Evolutionary conservation across 2,113 vertebrate genomes (phyloP).

Genomic region (Stictonetta naevosa): DNA sequence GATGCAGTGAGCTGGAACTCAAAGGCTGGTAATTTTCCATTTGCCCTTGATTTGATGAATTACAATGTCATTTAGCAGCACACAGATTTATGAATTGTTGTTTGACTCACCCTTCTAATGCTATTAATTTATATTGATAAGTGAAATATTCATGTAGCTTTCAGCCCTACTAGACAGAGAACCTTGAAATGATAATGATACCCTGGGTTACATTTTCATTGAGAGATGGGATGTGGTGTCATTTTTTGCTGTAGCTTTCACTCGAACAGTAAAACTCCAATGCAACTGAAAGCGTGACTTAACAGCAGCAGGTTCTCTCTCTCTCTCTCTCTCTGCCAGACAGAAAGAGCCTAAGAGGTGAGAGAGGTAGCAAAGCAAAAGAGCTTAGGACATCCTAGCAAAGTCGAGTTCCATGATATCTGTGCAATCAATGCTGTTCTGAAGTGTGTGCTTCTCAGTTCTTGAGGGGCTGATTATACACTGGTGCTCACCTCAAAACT

Average conservation of each 20-base stretch:
- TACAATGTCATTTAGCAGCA: constrained; percentile 29
- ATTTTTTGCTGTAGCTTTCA: not conserved
- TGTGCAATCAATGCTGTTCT: not conserved
- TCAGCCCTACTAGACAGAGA: not conserved
- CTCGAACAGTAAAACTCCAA: not conserved
- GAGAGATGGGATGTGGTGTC: not conserved
- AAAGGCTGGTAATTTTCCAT: constrained; percentile 51
- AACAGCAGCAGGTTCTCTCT: not conserved
- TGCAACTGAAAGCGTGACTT: not conserved
- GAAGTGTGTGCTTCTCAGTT: not conserved
- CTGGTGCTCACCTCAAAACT: not conserved
- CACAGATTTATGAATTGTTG: constrained; percentile 49
- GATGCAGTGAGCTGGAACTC: not conserved
- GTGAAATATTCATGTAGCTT: not conserved
- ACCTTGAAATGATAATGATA: constrained; percentile 23
- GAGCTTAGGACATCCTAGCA: not conserved
- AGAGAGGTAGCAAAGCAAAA: not conserved
- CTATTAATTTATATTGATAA: constrained; percentile 43
- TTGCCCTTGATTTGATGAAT: constrained; percentile 39
- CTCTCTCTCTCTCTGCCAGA: not conserved
- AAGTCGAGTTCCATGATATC: not conserved
- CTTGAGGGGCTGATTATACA: fast-evolving
- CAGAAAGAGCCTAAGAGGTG: not conserved
- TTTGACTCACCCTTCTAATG: not conserved
- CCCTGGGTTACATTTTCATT: not conserved